phyloP scores from a whole-genome alignment of 2,113 vertebrate genomes.

The Ptychochromis oligacanthus region DNA sequence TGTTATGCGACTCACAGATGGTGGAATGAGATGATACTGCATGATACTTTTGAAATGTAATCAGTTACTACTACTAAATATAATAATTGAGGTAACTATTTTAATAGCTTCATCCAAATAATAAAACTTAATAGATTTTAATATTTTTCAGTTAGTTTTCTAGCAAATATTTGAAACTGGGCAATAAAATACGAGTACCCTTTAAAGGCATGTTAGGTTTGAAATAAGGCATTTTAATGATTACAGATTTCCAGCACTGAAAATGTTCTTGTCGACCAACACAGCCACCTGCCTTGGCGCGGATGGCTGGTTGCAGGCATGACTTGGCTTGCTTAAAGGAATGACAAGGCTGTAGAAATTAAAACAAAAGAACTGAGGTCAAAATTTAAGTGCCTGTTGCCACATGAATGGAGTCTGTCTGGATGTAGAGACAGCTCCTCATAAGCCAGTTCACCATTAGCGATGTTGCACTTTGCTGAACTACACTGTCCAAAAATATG shows the following conservation, averaged over 20 bases:
- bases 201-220: neutral
- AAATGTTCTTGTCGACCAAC: neutral
- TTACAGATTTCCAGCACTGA: neutral
- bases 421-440: neutral
- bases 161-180: neutral
- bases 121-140: neutral
- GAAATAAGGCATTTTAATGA: neutral
- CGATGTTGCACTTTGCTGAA: neutral
- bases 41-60: too few relatives aligned
- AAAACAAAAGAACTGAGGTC: neutral
- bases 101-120: neutral
- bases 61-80: neutral
- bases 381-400: neutral
- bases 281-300: neutral
- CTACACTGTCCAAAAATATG: too few relatives aligned
- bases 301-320: neutral
- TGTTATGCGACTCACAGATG: too few relatives aligned
- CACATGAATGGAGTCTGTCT: rapidly evolving
- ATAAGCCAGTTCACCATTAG: neutral
- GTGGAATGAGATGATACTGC: too few relatives aligned
- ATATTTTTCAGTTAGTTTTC: neutral
- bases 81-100: neutral
- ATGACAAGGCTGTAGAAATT: neutral
- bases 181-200: neutral
- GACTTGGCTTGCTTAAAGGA: neutral